Evolutionary conservation across 1,140 invertebrate genomes (phyloP).

Genomic region (Calosoma granatense): DNA sequence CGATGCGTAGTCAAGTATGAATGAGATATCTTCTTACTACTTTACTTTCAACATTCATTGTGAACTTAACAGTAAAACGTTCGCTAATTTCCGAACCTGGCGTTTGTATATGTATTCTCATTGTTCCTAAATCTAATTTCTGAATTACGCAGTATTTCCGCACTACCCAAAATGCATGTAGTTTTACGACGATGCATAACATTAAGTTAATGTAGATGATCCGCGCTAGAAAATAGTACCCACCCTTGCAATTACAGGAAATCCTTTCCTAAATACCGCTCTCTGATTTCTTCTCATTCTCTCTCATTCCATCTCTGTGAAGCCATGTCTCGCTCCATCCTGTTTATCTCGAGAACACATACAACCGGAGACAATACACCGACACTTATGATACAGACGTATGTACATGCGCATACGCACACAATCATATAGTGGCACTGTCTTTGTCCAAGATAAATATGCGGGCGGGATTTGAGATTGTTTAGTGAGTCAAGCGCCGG

Average conservation of each 20-base stretch:
- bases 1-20: slow-evolving; percentile 81
- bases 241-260: neutral
- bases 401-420: neutral
- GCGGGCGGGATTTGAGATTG: neutral
- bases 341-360: no score
- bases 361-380: no score
- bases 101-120: no score
- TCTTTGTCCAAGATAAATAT: neutral
- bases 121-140: no score
- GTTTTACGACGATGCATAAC: no score
- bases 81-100: no score
- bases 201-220: neutral
- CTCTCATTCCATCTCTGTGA: no score
- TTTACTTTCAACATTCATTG: neutral
- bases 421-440: neutral
- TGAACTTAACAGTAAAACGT: neutral
- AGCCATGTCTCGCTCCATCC: no score
- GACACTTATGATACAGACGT: neutral
- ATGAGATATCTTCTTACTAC: slow-evolving; percentile 17
- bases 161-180: no score
- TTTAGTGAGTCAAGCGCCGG: neutral
- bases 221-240: neutral
- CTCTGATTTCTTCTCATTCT: no score
- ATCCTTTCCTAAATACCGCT: no score
- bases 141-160: no score